A percentile compares a stretch with the other conserved stretches of the same genome.
phyloP scores from a whole-genome alignment of 2,797 vertebrate genomes.

The Serranus cabrilla region DNA sequence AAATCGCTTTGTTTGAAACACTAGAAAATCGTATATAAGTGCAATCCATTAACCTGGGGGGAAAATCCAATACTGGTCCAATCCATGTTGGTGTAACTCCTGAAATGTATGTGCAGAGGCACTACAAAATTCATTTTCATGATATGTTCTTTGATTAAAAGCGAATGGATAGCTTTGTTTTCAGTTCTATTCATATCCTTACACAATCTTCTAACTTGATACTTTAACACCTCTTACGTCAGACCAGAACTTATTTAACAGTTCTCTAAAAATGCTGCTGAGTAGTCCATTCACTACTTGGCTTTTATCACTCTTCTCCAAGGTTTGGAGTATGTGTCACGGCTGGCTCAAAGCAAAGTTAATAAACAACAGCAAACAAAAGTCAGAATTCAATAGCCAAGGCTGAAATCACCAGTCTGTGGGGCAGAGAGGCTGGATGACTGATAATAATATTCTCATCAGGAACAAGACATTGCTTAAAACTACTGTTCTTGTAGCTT shows the following conservation, averaged over 20 bases:
- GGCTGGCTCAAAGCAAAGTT: slow-evolving; percentile 5
- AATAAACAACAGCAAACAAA: slow-evolving; percentile 18
- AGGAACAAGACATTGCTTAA: slow-evolving; percentile 50
- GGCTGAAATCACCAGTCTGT: slow-evolving; percentile 4
- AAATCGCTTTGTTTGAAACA: too few relatives aligned
- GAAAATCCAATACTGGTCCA: too few relatives aligned
- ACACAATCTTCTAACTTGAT: background rate
- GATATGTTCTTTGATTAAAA: background rate
- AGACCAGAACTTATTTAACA: background rate
- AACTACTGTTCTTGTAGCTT: slow-evolving; percentile 26
- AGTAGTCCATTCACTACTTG: background rate
- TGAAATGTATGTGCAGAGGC: too few relatives aligned
- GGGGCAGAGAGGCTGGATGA: slow-evolving; percentile 10
- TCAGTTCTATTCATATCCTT: background rate
- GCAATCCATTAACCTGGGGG: too few relatives aligned
- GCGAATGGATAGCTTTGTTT: background rate
- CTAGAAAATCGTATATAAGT: too few relatives aligned
- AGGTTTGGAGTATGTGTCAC: background rate
- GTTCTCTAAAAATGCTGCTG: background rate
- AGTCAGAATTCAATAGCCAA: slow-evolving; percentile 1
- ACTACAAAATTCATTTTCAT: too few relatives aligned
- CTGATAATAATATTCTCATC: slow-evolving; percentile 42
- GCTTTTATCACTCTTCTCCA: background rate
- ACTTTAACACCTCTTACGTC: background rate
- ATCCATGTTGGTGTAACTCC: too few relatives aligned